Evolutionary conservation across 1,140 invertebrate species (phyloP).

Genomic region (Nasonia vitripennis): DNA sequence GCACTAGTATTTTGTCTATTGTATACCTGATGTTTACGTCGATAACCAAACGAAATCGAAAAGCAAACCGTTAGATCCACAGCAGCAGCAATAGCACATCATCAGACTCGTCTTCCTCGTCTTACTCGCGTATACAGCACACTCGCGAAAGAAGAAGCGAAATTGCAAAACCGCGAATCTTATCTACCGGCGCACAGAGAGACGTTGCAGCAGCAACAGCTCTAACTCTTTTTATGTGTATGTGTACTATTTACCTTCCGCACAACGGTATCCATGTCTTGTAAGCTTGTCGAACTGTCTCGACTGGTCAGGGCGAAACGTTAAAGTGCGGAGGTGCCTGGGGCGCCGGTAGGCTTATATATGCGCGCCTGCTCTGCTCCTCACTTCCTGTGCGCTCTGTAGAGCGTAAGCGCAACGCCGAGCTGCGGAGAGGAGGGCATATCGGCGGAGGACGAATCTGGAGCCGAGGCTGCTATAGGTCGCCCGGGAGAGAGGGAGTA

Average conservation of each 20-base stretch:
- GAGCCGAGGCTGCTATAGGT: background rate
- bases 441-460: slow-evolving; percentile 30
- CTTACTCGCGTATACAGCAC: background rate
- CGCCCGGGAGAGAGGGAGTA: slow-evolving; percentile 6
- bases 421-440: slow-evolving; percentile 24
- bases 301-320: slow-evolving; percentile 55
- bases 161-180: background rate
- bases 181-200: background rate
- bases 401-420: slow-evolving; percentile 6
- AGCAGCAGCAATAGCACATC: background rate
- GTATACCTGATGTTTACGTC: background rate
- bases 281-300: slow-evolving; percentile 41
- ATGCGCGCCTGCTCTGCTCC: slow-evolving; percentile 49
- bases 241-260: slow-evolving; percentile 62
- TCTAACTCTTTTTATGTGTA: background rate
- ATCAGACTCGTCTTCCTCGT: background rate
- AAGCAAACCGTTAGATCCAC: slow-evolving; percentile 1
- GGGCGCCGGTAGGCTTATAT: slow-evolving; percentile 63
- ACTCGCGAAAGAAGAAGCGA: slow-evolving; percentile 25
- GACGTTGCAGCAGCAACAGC: background rate
- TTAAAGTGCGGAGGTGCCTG: slow-evolving; percentile 64
- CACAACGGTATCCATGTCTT: slow-evolving; percentile 64
- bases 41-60: background rate
- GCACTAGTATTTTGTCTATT: background rate
- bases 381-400: slow-evolving; percentile 45